These are phyloP conservation scores for Drosophila ohnishii DNA, from an alignment of 1,140 invertebrate species.

Conservation along the genomic window DNA sequence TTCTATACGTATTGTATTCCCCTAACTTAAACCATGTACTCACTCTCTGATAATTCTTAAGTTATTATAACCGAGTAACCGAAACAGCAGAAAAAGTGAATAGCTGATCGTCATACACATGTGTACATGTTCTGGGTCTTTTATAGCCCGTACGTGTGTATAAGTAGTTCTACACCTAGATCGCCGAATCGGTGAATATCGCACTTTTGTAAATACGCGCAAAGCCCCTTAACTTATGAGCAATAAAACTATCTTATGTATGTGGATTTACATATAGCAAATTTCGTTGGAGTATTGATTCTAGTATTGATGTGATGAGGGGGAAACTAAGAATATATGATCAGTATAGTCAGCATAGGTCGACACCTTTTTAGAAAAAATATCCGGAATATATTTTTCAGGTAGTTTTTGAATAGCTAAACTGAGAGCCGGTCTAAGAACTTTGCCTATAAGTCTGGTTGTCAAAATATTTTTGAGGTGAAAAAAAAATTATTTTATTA, in stretches of 20 bases:
- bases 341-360: no score
- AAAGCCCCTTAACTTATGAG: slow-evolving; percentile 50
- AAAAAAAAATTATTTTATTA: no score
- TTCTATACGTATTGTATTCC: slow-evolving; percentile 51
- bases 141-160: slow-evolving; percentile 17
- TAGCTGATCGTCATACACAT: slow-evolving; percentile 12
- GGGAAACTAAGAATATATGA: background rate
- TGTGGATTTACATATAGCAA: slow-evolving; percentile 31
- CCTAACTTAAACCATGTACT: slow-evolving; percentile 45
- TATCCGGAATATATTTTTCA: no score
- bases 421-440: no score
- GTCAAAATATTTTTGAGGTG: no score
- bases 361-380: no score
- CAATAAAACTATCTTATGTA: slow-evolving; percentile 65
- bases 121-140: slow-evolving; percentile 25
- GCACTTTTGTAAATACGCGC: slow-evolving; percentile 72
- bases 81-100: slow-evolving; percentile 37
- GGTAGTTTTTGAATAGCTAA: no score
- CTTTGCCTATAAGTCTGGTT: no score
- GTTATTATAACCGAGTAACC: slow-evolving; percentile 55
- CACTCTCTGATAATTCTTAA: slow-evolving; percentile 61
- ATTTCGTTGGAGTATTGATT: background rate
- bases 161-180: slow-evolving; percentile 11
- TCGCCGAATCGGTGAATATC: slow-evolving; percentile 38
- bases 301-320: no score